These are phyloP conservation scores for Allacma fusca DNA, from an alignment of 2,888 invertebrate genomes.

Conservation along the genomic window DNA sequence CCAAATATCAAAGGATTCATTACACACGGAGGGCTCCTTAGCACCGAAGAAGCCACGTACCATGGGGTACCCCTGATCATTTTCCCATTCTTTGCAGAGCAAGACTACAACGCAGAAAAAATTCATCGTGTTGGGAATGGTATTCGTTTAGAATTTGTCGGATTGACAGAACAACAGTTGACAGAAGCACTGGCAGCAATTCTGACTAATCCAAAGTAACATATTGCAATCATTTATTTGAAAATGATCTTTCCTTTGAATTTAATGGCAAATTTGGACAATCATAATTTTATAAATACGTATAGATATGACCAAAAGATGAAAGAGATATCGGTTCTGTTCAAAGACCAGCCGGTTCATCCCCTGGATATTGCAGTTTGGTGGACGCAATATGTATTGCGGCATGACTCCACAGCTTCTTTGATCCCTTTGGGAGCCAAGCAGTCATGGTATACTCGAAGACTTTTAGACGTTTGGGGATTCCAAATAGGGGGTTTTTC, in stretches of 20 bases:
- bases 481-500: not conserved
- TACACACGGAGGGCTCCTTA: constrained; percentile 74
- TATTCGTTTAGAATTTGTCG: constrained; percentile 65
- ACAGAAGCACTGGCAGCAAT: constrained; percentile 39
- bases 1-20: constrained; percentile 70
- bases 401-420: constrained; percentile 32
- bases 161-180: constrained; percentile 65
- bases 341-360: constrained; percentile 46
- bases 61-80: constrained; percentile 70
- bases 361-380: constrained; percentile 47
- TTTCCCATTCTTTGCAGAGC: constrained; percentile 68
- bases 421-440: constrained; percentile 5
- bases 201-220: constrained; percentile 42
- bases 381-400: constrained; percentile 51
- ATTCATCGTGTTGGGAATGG: constrained; percentile 69
- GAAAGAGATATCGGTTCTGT: constrained; percentile 42
- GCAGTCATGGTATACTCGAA: constrained; percentile 33
- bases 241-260: too few species aligned
- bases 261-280: constrained; percentile 12
- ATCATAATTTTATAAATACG: too few species aligned
- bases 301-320: constrained; percentile 45
- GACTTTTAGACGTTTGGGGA: constrained; percentile 35
- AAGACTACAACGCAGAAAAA: constrained; percentile 68
- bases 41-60: constrained; percentile 71
- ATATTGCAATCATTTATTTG: too few species aligned